Conservation (phyloP, 1,140 invertebrate genomes). For the Holotrichia oblita region DNA sequence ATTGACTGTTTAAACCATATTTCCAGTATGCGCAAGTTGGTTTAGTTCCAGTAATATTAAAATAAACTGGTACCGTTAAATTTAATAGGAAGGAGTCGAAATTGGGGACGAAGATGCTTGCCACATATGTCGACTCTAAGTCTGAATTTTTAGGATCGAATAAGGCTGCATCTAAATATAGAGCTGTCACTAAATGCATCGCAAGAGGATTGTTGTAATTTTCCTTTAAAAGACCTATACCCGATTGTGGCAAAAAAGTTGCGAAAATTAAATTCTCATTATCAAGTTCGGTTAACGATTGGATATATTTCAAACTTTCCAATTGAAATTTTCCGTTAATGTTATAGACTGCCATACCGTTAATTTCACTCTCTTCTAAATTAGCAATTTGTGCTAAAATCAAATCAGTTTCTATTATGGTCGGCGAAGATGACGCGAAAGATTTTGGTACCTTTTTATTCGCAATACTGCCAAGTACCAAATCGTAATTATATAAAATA, state of each 20-base stretch:
- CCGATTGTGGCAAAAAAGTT: background rate
- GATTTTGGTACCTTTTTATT: background rate
- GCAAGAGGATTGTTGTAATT: background rate
- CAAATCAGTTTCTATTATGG: background rate
- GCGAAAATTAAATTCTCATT: background rate
- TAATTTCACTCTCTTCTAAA: background rate
- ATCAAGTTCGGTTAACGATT: background rate
- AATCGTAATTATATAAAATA: background rate
- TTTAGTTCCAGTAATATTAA: background rate
- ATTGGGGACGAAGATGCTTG: conserved; percentile 22
- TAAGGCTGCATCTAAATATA: background rate
- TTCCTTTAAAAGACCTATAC: background rate
- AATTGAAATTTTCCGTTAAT: background rate
- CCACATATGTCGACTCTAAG: background rate
- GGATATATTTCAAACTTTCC: background rate
- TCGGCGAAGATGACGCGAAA: background rate
- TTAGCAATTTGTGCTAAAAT: background rate
- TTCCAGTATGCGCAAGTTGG: background rate
- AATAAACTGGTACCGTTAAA: background rate
- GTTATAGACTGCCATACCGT: background rate
- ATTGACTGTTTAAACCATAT: conserved; percentile 11
- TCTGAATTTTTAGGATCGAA: background rate
- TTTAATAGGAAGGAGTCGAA: background rate
- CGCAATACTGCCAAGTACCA: background rate
- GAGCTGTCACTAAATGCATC: background rate